These are phyloP conservation scores for Drosophila teissieri DNA, from an alignment of 1,140 invertebrate genomes.

Conservation along the genomic window DNA sequence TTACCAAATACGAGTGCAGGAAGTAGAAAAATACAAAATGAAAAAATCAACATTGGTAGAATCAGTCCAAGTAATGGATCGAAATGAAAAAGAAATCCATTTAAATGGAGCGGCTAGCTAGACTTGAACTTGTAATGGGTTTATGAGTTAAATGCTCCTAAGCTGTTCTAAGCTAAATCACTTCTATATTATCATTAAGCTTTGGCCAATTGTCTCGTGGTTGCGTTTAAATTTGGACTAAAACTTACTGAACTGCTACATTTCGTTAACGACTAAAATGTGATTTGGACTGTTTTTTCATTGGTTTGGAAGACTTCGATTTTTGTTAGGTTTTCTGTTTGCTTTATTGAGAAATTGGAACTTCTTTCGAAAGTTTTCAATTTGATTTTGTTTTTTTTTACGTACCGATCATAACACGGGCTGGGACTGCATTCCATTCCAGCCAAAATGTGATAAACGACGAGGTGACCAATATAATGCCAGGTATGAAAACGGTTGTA, in stretches of 20 bases:
- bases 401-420: constrained; percentile 96
- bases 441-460: constrained; percentile 96
- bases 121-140: constrained; percentile 31
- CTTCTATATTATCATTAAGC: constrained; percentile 19
- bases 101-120: constrained; percentile 44
- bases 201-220: constrained; percentile 42
- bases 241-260: constrained; percentile 30
- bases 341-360: constrained; percentile 14
- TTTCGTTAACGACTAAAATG: constrained; percentile 35
- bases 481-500: constrained; percentile 97
- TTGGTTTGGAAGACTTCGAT: constrained; percentile 55
- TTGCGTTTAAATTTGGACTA: constrained; percentile 47
- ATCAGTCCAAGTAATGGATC: constrained; percentile 18
- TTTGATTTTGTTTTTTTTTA: constrained; percentile 55
- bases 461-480: constrained; percentile 97
- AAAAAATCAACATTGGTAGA: constrained; percentile 26
- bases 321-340: constrained; percentile 20
- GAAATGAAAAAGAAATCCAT: constrained; percentile 29
- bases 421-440: constrained; percentile 98
- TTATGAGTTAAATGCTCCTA: constrained; percentile 44
- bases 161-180: constrained; percentile 18
- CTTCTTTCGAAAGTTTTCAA: constrained; percentile 9
- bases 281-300: constrained; percentile 32
- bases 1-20: constrained; percentile 45
- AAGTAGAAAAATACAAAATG: constrained; percentile 43